Base-by-base conservation (phyloP, 2,888 invertebrate species). In the Cephonodes hylas region DNA sequence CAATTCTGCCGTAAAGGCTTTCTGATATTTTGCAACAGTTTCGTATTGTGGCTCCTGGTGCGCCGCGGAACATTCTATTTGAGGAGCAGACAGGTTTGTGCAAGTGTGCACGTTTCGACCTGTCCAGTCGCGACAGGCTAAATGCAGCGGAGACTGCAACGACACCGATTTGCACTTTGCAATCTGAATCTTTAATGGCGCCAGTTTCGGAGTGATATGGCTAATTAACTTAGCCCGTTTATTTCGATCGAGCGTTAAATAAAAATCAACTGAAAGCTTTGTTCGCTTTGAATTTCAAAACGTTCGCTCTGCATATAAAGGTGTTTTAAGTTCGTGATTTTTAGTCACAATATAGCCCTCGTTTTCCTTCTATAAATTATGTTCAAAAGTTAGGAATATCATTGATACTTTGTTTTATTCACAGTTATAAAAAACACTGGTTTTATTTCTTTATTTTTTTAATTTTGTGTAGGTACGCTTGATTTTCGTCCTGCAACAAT, bases 161-260 rank as follows among this genome's bases (percentile, higher is more conserved):
- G 84, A 91, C 90, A 91, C 76, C 83, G 86, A 83, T 85, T 83
- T 90, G 90, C 90, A 91, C 91, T 91, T 87, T 86, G 77, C 80
- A 71, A 70, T 72, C 74, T 90, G 90, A 87, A 91, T 90, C 77
- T 89, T 90, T 90, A 90, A 90, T 86, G 77, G 73, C 68, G 61
- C 74, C 68, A 76, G 81, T 80, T 87, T 87, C 77, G 75, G 78
- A 74, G 74, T 74, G 72, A 81, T 77, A 74, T 78, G 77, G 63
- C 82, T 88, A 88, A 88, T 89, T 88, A 86, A 83, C 81, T 77
- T 75, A 77, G 69, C 73, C 67, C 31, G 53, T 53, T 53, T 53
- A 53, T 53, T 53, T 53, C 53, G 53, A 31, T 53, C 27, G 48
- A 27, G 53, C 31, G 31, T 53, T 31, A 53, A 46, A 46, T 46